Evolutionary conservation across 2,797 vertebrate species (phyloP).

Genomic region (Takifugu rubripes): DNA sequence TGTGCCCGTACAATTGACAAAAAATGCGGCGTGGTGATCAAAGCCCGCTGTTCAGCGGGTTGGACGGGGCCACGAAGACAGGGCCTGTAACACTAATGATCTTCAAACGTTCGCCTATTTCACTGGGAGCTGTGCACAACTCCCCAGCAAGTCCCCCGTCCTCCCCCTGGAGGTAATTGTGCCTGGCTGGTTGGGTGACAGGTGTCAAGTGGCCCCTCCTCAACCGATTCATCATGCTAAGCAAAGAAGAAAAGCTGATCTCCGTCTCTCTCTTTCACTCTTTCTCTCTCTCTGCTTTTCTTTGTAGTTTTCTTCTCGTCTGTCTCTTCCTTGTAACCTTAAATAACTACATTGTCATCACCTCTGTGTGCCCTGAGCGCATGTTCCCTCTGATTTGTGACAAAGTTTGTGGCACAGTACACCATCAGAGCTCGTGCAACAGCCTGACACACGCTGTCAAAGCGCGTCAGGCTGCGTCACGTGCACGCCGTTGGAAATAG

Average conservation of each 20-base stretch:
- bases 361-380: slow-evolving; percentile 28
- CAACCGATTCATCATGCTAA: slow-evolving; percentile 70
- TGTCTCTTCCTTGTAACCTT: slow-evolving; percentile 44
- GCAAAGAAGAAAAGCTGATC: slow-evolving; percentile 66
- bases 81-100: slow-evolving; percentile 81
- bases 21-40: slow-evolving; percentile 75
- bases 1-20: slow-evolving; percentile 77
- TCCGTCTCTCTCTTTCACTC: slow-evolving; percentile 36
- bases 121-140: slow-evolving; percentile 73
- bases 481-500: background rate
- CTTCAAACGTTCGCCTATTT: slow-evolving; percentile 78
- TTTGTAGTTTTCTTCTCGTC: slow-evolving; percentile 47
- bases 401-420: slow-evolving; percentile 3
- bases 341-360: slow-evolving; percentile 41
- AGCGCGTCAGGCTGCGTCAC: background rate
- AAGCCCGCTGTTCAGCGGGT: slow-evolving; percentile 73
- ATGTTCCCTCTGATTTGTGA: slow-evolving; percentile 21
- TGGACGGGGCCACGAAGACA: slow-evolving; percentile 79
- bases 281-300: slow-evolving; percentile 21
- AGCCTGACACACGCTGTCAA: slow-evolving; percentile 1
- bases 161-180: slow-evolving; percentile 76
- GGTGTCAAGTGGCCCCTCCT: slow-evolving; percentile 78
- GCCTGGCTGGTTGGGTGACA: slow-evolving; percentile 79
- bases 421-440: slow-evolving; percentile 1
- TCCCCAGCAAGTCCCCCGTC: slow-evolving; percentile 71